Percentiles rank a stretch among this genome's conserved stretches.
phyloP scores from a whole-genome alignment of 2,797 vertebrate species.

The Telmatherina bonti region DNA sequence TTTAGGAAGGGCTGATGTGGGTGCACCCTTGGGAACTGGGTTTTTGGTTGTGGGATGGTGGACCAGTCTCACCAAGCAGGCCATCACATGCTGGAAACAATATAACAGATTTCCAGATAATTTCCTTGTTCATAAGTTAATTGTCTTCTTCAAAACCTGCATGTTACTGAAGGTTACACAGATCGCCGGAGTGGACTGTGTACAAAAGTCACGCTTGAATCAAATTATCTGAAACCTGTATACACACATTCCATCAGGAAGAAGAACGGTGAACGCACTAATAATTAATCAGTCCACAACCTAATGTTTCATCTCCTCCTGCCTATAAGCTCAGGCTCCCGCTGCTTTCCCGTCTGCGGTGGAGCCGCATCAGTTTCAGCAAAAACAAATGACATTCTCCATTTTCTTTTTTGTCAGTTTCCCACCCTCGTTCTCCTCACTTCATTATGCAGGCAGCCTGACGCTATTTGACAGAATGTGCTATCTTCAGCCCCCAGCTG shows the following conservation, averaged over 20 bases:
- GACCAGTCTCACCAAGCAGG: no score
- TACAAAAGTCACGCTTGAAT: neutral
- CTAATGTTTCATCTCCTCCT: slow-evolving; percentile 72
- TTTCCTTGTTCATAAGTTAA: neutral
- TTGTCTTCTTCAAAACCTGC: neutral
- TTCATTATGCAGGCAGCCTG: slow-evolving; percentile 87
- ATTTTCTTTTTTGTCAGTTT: slow-evolving; percentile 54
- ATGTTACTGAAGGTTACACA: slow-evolving; percentile 1
- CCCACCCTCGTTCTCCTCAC: slow-evolving; percentile 62
- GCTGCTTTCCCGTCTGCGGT: slow-evolving; percentile 49
- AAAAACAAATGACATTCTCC: slow-evolving; percentile 72
- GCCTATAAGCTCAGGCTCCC: slow-evolving; percentile 45
- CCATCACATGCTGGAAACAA: slow-evolving; percentile 5
- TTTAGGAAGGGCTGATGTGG: no score
- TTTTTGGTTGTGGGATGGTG: neutral
- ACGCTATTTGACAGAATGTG: slow-evolving; percentile 84
- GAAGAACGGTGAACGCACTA: slow-evolving; percentile 30
- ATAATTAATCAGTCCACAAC: slow-evolving; percentile 76
- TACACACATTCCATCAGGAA: neutral
- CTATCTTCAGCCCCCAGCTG: slow-evolving; percentile 88
- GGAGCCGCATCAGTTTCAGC: slow-evolving; percentile 62
- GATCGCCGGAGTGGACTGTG: neutral
- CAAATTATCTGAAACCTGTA: neutral
- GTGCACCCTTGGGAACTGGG: neutral
- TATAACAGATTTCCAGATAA: fast-evolving